These are phyloP conservation scores for Cirrhinus mrigala DNA, from an alignment of 2,797 vertebrate genomes.

Conservation along the genomic window DNA sequence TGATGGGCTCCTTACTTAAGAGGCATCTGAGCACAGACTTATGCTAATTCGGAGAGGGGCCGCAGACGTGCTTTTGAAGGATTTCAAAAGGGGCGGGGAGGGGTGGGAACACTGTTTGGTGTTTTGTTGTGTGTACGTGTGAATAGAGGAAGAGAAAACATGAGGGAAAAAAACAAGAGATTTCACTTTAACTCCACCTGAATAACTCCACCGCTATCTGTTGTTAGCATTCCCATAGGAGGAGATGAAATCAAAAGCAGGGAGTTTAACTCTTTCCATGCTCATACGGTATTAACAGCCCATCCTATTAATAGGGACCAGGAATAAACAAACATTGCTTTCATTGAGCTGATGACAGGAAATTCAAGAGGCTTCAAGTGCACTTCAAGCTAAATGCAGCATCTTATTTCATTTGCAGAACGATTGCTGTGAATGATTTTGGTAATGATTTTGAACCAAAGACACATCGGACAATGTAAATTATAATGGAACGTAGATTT, in stretches of 20 bases:
- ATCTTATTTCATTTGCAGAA: not conserved
- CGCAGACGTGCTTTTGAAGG: conserved; percentile 75
- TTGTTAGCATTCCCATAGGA: conserved; percentile 10
- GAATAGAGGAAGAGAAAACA: conserved; percentile 40
- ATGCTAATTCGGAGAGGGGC: conserved; percentile 93
- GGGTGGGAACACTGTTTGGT: conserved; percentile 44
- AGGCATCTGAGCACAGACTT: conserved; percentile 93
- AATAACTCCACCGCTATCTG: conserved; percentile 20
- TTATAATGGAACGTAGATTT: not conserved
- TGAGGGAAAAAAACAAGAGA: conserved; percentile 61
- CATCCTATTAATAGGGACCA: not conserved
- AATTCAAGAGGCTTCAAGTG: not conserved
- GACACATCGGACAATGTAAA: not conserved
- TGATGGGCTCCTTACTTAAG: conserved; percentile 96
- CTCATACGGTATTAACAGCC: not conserved
- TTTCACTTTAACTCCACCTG: conserved; percentile 30
- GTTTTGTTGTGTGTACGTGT: conserved; percentile 65
- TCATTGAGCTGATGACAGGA: not conserved
- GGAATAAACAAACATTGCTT: not conserved
- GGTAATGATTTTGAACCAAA: not conserved
- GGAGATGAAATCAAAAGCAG: conserved; percentile 26
- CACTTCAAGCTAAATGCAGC: not conserved
- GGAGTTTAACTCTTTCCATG: conserved; percentile 7
- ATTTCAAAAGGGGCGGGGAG: conserved; percentile 73
- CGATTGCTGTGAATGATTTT: not conserved